Base-by-base conservation (phyloP, 2,888 invertebrate genomes). In the Sturmia bella region DNA sequence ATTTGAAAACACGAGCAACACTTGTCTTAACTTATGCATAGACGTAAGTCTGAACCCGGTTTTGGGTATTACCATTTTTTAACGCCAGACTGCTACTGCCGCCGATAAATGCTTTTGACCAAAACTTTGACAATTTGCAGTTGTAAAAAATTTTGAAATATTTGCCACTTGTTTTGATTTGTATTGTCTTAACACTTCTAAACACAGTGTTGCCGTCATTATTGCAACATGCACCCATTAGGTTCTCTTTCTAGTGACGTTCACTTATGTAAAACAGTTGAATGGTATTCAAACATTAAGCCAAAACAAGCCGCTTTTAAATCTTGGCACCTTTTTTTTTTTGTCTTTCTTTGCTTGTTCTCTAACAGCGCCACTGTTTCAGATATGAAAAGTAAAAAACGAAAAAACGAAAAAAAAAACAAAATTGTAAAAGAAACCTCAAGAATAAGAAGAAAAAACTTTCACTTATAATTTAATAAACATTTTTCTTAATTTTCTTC, bases 391-490 rank as follows among this genome's bases (percentile, higher is more conserved):
- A 66, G 17, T 32, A 32, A 32, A 32, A 27, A 27, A 27, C 3
- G 37, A 74, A 64, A 56, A 24, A 39, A 9, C 0, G 27, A 7
- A 39, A 61, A 78, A 74, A 27, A 27, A 27, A 27, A 48, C 64
- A 64, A 56, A 24, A 39, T 13, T 1, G 27, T 11, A 39, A 61
- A 78, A 74, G 64, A 74, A 64, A 82, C 77, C 74, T 52, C 69
- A 82, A 82, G 77, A 78, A 82, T 63, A 45, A 43, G 39, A 15
- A 52, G 15, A 52, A 70, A 64, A 52, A 81, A 78, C 81, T 82
- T 82, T 82, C 81, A 74, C 81, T 81, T 78, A 59, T 74, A 77
- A 81, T 81, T 73, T 39, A 56, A 61, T 77, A 70, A 77, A 48
- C 56, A 43, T 19, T 69, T 59, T 32, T 32, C 32, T 24, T 6